Evolutionary conservation across 2,113 vertebrate species (phyloP).

Genomic region (Sinocyclocheilus maitianheensis): DNA sequence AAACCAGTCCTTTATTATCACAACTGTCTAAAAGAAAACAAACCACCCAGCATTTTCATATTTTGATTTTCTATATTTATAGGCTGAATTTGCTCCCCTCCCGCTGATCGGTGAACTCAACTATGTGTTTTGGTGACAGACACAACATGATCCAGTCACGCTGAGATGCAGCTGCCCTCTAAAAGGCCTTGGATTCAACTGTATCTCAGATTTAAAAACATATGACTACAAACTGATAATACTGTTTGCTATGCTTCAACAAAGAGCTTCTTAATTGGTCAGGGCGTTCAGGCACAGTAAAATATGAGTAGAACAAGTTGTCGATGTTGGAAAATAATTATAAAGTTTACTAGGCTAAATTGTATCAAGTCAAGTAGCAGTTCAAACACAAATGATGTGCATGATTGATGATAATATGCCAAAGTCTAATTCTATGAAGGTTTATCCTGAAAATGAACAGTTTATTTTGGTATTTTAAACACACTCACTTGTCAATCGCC

Average conservation of each 20-base stretch:
- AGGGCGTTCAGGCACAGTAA: background rate
- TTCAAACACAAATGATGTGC: background rate
- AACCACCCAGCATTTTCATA: background rate
- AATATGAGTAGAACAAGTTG: background rate
- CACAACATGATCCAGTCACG: constrained; percentile 1
- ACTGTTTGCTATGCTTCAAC: background rate
- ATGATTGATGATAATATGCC: background rate
- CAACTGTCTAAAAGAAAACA: background rate
- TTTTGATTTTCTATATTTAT: constrained; percentile 8
- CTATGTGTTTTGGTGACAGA: constrained; percentile 1
- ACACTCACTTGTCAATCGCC: background rate
- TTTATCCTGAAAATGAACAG: too few species aligned
- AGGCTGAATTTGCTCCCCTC: constrained; percentile 1
- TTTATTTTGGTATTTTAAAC: background rate
- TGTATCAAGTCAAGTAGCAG: background rate
- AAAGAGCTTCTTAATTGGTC: background rate
- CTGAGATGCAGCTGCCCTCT: constrained; percentile 46
- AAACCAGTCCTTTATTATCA: background rate
- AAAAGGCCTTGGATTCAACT: constrained; percentile 4
- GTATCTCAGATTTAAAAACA: background rate
- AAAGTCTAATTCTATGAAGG: background rate
- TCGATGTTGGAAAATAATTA: too few species aligned
- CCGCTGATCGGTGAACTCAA: background rate
- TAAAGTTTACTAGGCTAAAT: background rate
- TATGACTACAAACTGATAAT: background rate